A percentile compares a stretch with the other conserved stretches of the same genome.
These are phyloP conservation scores for Drosophila sechellia DNA, from an alignment of 1,140 invertebrate genomes.

Conservation along the genomic window DNA sequence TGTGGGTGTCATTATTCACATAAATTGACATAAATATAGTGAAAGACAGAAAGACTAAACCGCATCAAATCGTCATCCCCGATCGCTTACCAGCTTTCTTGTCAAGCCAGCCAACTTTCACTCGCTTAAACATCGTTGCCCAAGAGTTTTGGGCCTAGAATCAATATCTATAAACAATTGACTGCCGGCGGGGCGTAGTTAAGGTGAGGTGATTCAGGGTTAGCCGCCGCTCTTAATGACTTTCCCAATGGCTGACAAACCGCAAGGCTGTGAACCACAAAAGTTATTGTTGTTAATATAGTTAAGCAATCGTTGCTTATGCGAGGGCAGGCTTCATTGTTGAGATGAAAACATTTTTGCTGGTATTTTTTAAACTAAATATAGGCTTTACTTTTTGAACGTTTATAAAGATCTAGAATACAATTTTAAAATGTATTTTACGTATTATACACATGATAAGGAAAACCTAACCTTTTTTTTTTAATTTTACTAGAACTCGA, in stretches of 20 bases:
- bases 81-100: conserved; percentile 71
- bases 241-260: conserved; percentile 51
- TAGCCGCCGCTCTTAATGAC: conserved; percentile 48
- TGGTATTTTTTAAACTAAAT: no score
- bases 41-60: conserved; percentile 50
- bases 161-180: conserved; percentile 50
- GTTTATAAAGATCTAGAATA: background rate
- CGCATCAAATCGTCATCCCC: conserved; percentile 71
- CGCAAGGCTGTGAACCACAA: conserved; percentile 25
- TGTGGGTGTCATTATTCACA: conserved; percentile 38
- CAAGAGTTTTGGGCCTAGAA: conserved; percentile 33
- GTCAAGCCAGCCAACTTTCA: conserved; percentile 63
- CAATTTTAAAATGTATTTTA: no score
- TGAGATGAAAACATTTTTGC: background rate
- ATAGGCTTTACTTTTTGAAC: background rate
- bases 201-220: conserved; percentile 1
- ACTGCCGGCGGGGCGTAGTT: conserved; percentile 1
- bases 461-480: no score
- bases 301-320: conserved; percentile 40
- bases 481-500: background rate
- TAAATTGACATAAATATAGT: conserved; percentile 25
- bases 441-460: no score
- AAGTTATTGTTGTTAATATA: conserved; percentile 48
- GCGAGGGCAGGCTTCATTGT: conserved; percentile 11
- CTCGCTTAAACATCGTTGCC: conserved; percentile 51